Evolutionary conservation across 1,140 invertebrate genomes (phyloP).

Genomic region (Samia ricini): DNA sequence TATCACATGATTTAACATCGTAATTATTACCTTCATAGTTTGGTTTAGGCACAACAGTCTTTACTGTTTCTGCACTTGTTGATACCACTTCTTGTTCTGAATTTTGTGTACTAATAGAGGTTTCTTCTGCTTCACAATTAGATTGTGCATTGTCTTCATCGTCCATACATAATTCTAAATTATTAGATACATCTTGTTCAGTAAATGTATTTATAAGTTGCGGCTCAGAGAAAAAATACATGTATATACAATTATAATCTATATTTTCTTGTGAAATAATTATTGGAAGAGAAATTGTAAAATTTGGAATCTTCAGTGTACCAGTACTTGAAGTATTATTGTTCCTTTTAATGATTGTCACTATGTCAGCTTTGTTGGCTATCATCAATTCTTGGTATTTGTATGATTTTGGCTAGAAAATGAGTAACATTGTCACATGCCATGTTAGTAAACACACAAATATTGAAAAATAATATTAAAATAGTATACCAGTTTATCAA

Average conservation of each 20-base stretch:
- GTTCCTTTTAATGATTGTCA: conserved; percentile 28
- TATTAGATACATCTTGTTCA: conserved; percentile 5
- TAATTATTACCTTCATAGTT: not conserved
- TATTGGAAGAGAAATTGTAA: conserved; percentile 19
- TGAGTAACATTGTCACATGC: conserved; percentile 12
- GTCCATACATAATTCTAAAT: not conserved
- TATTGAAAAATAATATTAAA: not conserved
- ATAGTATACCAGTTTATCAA: not conserved
- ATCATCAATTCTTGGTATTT: conserved; percentile 51
- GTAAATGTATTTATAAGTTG: not conserved
- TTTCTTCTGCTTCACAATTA: not conserved
- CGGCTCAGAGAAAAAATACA: conserved; percentile 23
- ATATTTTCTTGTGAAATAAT: conserved; percentile 23
- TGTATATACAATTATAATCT: conserved; percentile 14
- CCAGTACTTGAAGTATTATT: conserved; percentile 3
- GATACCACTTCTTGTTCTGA: not conserved
- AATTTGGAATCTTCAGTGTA: conserved; percentile 6
- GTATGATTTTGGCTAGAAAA: conserved; percentile 51
- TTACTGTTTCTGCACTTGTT: not conserved
- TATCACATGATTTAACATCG: not conserved
- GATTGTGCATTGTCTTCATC: not conserved
- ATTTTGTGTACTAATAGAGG: not conserved
- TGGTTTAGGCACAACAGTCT: not conserved
- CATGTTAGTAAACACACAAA: not conserved
- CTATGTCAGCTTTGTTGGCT: conserved; percentile 34